Percentiles rank a stretch among this genome's conserved stretches.
Evolutionary conservation across 2,797 vertebrate genomes (phyloP).

Genomic region (Novumbra hubbsi): DNA sequence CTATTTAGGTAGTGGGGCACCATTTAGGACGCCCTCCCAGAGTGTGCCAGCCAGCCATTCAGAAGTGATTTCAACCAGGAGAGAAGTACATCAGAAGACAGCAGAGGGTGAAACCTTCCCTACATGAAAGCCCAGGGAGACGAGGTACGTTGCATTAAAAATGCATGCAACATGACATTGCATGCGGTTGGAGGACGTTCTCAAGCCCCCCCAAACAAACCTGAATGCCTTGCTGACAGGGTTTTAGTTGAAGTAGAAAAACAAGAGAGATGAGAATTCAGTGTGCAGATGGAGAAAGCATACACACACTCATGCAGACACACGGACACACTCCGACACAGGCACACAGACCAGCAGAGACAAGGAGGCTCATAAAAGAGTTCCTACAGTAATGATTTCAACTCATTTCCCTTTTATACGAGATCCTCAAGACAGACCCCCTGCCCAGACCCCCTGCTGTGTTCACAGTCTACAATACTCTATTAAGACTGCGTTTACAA

Average conservation of each 20-base stretch:
- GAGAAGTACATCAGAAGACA: constrained; percentile 3
- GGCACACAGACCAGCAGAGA: not conserved
- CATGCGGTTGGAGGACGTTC: constrained; percentile 17
- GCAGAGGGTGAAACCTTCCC: constrained; percentile 23
- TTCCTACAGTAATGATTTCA: constrained; percentile 29
- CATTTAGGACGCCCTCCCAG: not conserved
- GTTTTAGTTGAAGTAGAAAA: too few relatives aligned
- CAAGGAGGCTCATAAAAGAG: constrained; percentile 27
- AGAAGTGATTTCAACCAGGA: constrained; percentile 29
- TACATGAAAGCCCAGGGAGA: constrained; percentile 11
- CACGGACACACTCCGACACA: constrained; percentile 13
- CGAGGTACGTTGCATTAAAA: constrained; percentile 40
- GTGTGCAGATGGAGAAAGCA: too few relatives aligned
- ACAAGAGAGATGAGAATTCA: too few relatives aligned
- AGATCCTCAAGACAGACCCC: constrained; percentile 13
- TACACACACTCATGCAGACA: too few relatives aligned
- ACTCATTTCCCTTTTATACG: constrained; percentile 22
- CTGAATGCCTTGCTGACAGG: constrained; percentile 27
- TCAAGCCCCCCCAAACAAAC: constrained; percentile 35
- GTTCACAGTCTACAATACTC: not conserved
- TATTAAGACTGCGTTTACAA: not conserved
- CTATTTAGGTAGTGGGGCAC: not conserved
- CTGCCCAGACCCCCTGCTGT: not conserved
- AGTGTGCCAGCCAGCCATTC: constrained; percentile 23
- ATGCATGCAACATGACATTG: constrained; percentile 49